Evolutionary conservation across 2,797 vertebrate species (phyloP), one percentile per base, ranked within the genome.

Genomic region (Mormyrops boulengeri): DNA sequence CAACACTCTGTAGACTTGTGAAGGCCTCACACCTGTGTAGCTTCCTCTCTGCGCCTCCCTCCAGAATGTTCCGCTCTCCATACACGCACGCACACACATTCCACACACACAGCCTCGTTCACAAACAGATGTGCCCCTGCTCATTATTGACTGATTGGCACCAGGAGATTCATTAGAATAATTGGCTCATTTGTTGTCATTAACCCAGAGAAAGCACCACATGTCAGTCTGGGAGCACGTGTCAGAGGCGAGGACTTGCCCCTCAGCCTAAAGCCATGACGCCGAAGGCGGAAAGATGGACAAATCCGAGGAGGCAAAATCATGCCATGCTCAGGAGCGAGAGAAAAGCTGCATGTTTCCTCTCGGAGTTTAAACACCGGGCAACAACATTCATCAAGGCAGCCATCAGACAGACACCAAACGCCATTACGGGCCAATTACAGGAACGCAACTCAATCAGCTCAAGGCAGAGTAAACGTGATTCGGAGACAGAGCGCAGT

Each of bases 131-230:
- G 97, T 95, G 94, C 95, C 95, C 93, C 94, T 93, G 94, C 94
- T 96, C 96, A 97, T 97, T 97, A 97, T 96, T 96, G 92, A 55
- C 93, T 96, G 96, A 97, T 95, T 96, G 95, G 95, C 96, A 97
- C 95, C 93, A 49, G 94, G 96, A 97, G 96, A 97, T 95, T 93
- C 94, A 96, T 97, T 96, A 96, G 92, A 93, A 95, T 97, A 97
- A 98, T 97, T 96, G 96, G 95, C 94, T 94, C 94, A 96, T 97
- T 97, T 97, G 96, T 97, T 96, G 96, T 96, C 96, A 97, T 97
- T 97, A 98, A 96, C 93, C 93, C 94, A 95, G 92, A 92, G 94
- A 95, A 95, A 94, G 89, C 94, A 95, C 95, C 95, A 96, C 95
- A 94, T 95, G 94, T 93, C 94, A 93, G 90, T 88, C 91, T 89